Evolutionary conservation across 2,888 invertebrate genomes (phyloP), one percentile per base, ranked within the genome.

Genomic region (Desoria tigrina): DNA sequence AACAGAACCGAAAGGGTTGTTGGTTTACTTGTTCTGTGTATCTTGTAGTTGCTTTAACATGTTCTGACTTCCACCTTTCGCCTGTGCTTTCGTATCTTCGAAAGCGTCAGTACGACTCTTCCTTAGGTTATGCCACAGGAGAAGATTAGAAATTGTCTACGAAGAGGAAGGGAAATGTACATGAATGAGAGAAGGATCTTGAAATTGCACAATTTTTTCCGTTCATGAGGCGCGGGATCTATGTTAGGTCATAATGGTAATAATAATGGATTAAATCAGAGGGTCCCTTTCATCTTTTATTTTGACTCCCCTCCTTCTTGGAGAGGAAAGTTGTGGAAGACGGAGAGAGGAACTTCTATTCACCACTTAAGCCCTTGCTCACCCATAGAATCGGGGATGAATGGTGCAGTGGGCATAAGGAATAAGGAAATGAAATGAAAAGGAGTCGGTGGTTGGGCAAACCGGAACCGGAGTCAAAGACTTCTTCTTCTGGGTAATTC

Each of bases 221-320:
- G n/a, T 14, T 42, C 57, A 9, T 27, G 27, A 14, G 21, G 9
- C 32, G 26, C 27, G 3, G 55, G 28, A 7, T 55, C 37, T 55
- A 55, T 55, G 28, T 55, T 55, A 16, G 32, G 32, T 55, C 55
- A 55, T 55, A 55, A 55, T 55, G 55, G 42, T 11, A 57, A 57
- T 57, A 57, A 57, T 57, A 57, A 57, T 57, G 39, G 42, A 57
- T 57, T 57, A 57, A 55, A 55, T 55, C 55, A 28, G 55, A 55
- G 26, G 55, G 32, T 55, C 28, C 27, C 32, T 55, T 55, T 55
- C 55, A 55, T 55, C 55, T 55, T 21, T 55, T 32, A 55, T 55
- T 55, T 37, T 14, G 16, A 21, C 18, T 55, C 55, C 55, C 37
- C 55, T 55, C 21, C 37, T 55, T 51, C 26, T 24, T 49, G 39